Evolutionary conservation across 2,113 vertebrate species (phyloP).

Genomic region (Excalfactoria chinensis): DNA sequence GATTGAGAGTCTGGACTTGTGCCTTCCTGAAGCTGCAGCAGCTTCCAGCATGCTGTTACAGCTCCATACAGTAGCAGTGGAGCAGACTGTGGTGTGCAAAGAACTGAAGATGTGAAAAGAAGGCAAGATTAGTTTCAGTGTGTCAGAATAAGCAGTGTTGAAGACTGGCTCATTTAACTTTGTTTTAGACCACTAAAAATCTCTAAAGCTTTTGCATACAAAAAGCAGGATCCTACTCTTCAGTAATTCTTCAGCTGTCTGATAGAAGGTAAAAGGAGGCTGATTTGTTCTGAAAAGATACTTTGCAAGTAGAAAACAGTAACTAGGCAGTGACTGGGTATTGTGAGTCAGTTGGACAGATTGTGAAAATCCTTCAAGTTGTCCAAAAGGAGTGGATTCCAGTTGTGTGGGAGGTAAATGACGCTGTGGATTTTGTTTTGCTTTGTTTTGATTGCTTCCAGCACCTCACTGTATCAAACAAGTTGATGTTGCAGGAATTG

Average conservation of each 20-base stretch:
- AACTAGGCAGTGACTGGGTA: background rate
- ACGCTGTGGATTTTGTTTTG: background rate
- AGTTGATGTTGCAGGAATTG: fast-evolving
- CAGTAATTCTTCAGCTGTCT: background rate
- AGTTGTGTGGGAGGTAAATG: background rate
- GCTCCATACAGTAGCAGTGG: constrained; percentile 9
- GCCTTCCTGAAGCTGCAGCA: background rate
- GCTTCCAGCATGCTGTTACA: background rate
- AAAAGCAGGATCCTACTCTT: background rate
- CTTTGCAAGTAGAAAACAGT: background rate
- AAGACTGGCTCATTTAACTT: background rate
- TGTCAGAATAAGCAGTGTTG: constrained; percentile 23
- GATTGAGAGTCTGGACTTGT: background rate
- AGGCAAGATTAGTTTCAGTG: background rate
- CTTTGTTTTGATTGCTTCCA: background rate
- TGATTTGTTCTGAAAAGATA: background rate
- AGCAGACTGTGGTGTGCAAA: constrained; percentile 48
- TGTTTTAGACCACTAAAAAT: background rate
- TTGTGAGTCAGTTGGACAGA: background rate
- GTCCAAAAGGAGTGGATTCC: background rate
- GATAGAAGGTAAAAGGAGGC: background rate
- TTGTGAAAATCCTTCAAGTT: background rate
- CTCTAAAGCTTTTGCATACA: background rate
- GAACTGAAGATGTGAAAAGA: constrained; percentile 33
- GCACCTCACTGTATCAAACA: background rate